Conservation (phyloP, 2,113 vertebrate species). For the Phalacrocorax carbo region DNA sequence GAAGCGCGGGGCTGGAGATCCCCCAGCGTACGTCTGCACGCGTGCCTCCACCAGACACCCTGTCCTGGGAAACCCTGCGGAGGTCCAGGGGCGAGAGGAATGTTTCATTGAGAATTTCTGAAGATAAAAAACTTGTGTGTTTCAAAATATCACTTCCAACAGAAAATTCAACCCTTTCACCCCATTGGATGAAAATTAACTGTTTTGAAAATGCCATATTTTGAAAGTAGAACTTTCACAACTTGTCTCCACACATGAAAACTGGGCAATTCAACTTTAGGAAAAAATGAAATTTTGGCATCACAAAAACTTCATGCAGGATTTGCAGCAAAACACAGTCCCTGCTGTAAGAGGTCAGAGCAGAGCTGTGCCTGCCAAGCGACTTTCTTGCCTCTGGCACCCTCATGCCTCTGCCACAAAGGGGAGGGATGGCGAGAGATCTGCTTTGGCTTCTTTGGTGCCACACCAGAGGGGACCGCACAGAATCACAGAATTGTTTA, state of each 20-base stretch:
- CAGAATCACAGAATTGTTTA: too few species aligned
- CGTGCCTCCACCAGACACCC: too few species aligned
- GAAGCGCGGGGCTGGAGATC: background rate
- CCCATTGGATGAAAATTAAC: background rate
- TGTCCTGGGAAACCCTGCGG: too few species aligned
- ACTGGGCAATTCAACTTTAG: accelerated
- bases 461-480: background rate
- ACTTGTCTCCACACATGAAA: background rate
- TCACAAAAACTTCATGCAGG: too few species aligned
- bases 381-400: background rate
- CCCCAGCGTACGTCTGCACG: too few species aligned
- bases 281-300: background rate
- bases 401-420: background rate
- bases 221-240: background rate
- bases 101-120: background rate
- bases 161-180: background rate
- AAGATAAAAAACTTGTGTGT: background rate
- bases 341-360: background rate
- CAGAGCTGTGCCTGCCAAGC: background rate
- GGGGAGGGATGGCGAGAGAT: background rate
- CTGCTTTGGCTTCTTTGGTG: background rate
- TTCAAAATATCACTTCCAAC: background rate
- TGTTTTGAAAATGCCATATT: background rate
- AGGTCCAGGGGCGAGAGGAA: background rate
- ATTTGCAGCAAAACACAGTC: background rate